Conservation (phyloP, 2,888 invertebrate species). For the Hofmannophila pseudospretella region DNA sequence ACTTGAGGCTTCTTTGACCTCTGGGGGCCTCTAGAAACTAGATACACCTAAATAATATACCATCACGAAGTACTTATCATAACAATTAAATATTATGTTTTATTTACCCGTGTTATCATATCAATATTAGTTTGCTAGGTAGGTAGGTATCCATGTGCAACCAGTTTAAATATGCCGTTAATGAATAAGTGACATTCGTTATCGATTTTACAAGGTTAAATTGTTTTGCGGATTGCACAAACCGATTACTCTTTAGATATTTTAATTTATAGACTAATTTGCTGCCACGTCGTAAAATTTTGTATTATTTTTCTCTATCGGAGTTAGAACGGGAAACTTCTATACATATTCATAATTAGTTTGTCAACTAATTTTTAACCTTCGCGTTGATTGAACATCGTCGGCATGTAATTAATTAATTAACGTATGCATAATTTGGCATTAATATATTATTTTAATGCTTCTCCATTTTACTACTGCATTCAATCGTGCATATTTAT, state of each 20-base stretch:
- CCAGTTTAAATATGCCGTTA: no score
- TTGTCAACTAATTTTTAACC: constrained; percentile 61
- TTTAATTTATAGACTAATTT: constrained; percentile 51
- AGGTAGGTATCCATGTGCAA: no score
- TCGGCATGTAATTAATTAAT: constrained; percentile 68
- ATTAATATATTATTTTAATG: constrained; percentile 41
- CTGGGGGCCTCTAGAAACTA: no score
- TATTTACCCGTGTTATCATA: no score
- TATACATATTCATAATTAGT: constrained; percentile 55
- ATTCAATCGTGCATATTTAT: constrained; percentile 44
- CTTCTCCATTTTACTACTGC: constrained; percentile 53
- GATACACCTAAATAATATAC: no score
- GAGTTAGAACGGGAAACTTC: constrained; percentile 28
- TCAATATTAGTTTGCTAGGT: no score
- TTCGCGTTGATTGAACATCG: constrained; percentile 60
- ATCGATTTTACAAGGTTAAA: constrained; percentile 33
- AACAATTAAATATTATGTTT: no score
- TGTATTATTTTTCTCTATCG: constrained; percentile 33
- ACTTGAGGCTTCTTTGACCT: no score
- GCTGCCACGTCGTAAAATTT: constrained; percentile 37
- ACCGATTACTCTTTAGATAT: constrained; percentile 35
- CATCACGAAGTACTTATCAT: no score
- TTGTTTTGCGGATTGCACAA: constrained; percentile 34
- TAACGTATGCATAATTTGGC: constrained; percentile 56
- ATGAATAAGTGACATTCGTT: no score